phyloP scores from a whole-genome alignment of 2,888 invertebrate species.

The Chymomyza caudatula region DNA sequence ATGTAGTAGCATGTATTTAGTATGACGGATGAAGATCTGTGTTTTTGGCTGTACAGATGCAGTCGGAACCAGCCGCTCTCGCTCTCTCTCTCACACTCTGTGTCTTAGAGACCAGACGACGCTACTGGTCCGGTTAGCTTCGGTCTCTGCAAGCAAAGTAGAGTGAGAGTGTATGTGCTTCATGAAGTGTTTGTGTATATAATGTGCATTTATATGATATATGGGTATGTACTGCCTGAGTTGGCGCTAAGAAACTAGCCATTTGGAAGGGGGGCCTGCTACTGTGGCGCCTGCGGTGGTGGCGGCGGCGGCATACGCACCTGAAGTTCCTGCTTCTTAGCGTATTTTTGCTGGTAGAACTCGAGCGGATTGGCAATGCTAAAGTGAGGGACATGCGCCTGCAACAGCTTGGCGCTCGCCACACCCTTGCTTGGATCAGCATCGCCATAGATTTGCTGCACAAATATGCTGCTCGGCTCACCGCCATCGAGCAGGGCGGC shows the following conservation, averaged over 20 bases:
- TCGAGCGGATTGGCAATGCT: constrained; percentile 76
- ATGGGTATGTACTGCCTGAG: neutral
- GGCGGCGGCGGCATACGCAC: constrained; percentile 62
- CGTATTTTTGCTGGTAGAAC: constrained; percentile 77
- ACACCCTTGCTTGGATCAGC: constrained; percentile 12
- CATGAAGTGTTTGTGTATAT: constrained; percentile 1
- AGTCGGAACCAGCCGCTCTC: neutral
- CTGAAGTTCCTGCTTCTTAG: constrained; percentile 77
- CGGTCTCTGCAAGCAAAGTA: constrained; percentile 21
- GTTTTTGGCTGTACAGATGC: neutral
- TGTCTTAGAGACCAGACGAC: neutral
- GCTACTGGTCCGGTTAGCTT: constrained; percentile 17
- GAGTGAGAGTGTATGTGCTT: constrained; percentile 13
- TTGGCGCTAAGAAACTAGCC: neutral
- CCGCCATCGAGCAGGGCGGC: constrained; percentile 41
- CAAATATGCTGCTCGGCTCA: constrained; percentile 74
- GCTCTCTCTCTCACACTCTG: neutral
- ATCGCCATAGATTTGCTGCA: constrained; percentile 75
- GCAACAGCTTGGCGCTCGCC: constrained; percentile 60
- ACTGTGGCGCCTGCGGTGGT: constrained; percentile 25
- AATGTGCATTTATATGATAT: constrained; percentile 9
- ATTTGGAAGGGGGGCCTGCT: neutral
- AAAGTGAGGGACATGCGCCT: constrained; percentile 74
- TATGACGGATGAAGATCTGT: neutral
- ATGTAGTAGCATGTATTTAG: neutral